Evolutionary conservation across 2,888 invertebrate genomes (phyloP).

Genomic region (Muscina levida): DNA sequence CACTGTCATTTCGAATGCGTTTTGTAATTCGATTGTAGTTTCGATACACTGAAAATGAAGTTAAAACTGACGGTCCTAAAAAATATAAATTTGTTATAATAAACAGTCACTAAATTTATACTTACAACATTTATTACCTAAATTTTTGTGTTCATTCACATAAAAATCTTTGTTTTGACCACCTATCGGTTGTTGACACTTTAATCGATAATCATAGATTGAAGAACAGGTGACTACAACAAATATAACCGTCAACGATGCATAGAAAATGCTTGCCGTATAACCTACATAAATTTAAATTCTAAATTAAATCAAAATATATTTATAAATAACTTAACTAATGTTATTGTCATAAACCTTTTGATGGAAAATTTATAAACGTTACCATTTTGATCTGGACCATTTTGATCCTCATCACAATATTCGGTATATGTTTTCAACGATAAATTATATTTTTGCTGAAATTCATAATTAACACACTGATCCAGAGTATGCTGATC

Average conservation of each 20-base stretch:
- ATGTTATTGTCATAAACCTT: background rate
- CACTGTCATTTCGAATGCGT: too few relatives aligned
- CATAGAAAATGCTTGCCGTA: constrained; percentile 67
- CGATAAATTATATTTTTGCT: constrained; percentile 65
- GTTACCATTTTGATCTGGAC: too few relatives aligned
- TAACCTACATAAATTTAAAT: too few relatives aligned
- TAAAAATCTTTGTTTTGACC: constrained; percentile 68
- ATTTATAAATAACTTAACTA: background rate
- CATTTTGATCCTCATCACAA: constrained; percentile 68
- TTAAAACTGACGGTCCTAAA: constrained; percentile 55
- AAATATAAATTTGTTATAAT: background rate
- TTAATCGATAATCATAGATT: constrained; percentile 69
- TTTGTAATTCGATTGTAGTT: constrained; percentile 67
- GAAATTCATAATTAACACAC: constrained; percentile 73
- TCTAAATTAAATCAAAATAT: too few relatives aligned
- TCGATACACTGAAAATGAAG: constrained; percentile 75
- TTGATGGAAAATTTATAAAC: too few relatives aligned
- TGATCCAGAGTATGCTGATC: constrained; percentile 28
- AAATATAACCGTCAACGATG: constrained; percentile 54
- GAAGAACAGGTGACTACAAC: constrained; percentile 54
- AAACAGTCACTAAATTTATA: too few relatives aligned
- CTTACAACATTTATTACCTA: constrained; percentile 62
- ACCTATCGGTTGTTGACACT: constrained; percentile 38
- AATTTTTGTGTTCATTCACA: constrained; percentile 41
- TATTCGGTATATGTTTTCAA: constrained; percentile 74